phyloP scores from a whole-genome alignment of 2,797 vertebrate genomes.

The Gobionotothen gibberifrons region DNA sequence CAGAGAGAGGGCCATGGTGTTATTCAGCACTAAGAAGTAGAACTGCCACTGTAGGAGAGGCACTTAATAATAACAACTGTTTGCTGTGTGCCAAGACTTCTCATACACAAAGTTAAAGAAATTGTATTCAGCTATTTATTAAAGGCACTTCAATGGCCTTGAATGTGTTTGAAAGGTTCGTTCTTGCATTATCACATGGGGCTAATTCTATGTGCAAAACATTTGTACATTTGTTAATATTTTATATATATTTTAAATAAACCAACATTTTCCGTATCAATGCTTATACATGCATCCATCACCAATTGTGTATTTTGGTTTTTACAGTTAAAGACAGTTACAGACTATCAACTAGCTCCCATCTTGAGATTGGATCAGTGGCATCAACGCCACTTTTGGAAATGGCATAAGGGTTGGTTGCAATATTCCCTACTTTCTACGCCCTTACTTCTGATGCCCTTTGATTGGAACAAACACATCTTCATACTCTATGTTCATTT shows the following conservation, averaged over 20 bases:
- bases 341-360: background rate
- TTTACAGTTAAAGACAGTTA: background rate
- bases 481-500: no score
- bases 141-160: slow-evolving; percentile 40
- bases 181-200: background rate
- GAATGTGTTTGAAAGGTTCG: slow-evolving; percentile 29
- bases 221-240: background rate
- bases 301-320: background rate
- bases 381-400: no score
- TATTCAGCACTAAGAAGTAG: slow-evolving; percentile 46
- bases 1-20: slow-evolving; percentile 33
- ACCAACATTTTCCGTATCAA: background rate
- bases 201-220: slow-evolving; percentile 3
- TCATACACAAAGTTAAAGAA: slow-evolving; percentile 35
- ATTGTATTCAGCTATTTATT: slow-evolving; percentile 45
- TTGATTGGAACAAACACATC: no score
- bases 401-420: no score
- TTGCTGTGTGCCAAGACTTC: slow-evolving; percentile 50
- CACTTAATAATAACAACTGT: slow-evolving; percentile 47
- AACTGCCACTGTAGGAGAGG: slow-evolving; percentile 45
- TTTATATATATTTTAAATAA: background rate
- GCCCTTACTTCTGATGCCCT: no score
- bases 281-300: background rate
- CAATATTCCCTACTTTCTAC: no score
- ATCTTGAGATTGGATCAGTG: no score